These are phyloP conservation scores for Hafferia zeledoni DNA, from an alignment of 2,797 vertebrate species.

Conservation along the genomic window DNA sequence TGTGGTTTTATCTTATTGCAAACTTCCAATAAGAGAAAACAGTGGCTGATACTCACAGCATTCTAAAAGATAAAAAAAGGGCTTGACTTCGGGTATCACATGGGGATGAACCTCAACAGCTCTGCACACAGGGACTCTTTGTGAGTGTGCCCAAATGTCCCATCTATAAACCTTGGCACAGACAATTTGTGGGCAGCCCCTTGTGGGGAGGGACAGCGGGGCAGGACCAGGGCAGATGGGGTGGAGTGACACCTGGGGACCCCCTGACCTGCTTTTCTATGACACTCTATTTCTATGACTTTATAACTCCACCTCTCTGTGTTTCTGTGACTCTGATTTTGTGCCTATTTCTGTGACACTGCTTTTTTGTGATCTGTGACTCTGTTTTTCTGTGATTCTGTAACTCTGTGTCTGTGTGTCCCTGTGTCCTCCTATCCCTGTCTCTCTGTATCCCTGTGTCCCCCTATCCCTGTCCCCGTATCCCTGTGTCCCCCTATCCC, in stretches of 20 bases:
- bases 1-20: neutral
- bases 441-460: too few relatives aligned
- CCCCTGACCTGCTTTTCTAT: neutral
- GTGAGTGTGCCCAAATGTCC: fast-evolving
- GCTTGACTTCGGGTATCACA: neutral
- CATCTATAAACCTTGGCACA: neutral
- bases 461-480: too few relatives aligned
- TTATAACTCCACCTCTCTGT: neutral
- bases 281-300: too few relatives aligned
- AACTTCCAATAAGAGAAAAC: neutral
- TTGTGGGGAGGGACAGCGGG: fast-evolving
- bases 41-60: too few relatives aligned
- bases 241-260: neutral
- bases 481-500: too few relatives aligned
- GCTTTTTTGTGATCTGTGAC: neutral
- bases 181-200: neutral
- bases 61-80: neutral
- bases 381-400: too few relatives aligned
- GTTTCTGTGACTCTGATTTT: too few relatives aligned
- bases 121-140: neutral
- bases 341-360: neutral
- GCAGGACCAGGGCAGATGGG: neutral
- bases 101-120: neutral
- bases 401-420: too few relatives aligned
- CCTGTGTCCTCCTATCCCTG: too few relatives aligned